Percentiles rank a stretch among this genome's conserved stretches.
Conservation (phyloP, 2,797 vertebrate genomes). For the Cyclura pinguis region DNA sequence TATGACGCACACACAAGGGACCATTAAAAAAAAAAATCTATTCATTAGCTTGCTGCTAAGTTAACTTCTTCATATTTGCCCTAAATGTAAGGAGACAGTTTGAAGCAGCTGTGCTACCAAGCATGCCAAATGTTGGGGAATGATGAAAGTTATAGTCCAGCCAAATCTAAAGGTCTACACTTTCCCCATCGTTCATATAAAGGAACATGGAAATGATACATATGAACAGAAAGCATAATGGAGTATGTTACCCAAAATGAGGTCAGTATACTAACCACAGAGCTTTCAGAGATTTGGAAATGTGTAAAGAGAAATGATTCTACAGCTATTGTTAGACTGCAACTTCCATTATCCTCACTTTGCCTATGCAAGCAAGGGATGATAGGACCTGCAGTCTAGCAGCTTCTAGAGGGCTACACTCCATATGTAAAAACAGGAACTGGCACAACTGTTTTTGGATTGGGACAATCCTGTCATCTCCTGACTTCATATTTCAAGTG, state of each 20-base stretch:
- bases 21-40: background rate
- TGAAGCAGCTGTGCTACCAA: background rate
- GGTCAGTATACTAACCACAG: background rate
- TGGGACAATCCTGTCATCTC: background rate
- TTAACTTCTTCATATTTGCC: background rate
- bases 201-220: background rate
- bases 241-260: too few species aligned
- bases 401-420: too few species aligned
- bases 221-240: background rate
- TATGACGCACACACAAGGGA: background rate
- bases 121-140: background rate
- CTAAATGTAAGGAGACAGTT: background rate
- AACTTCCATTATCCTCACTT: too few species aligned
- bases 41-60: background rate
- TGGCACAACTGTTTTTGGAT: background rate
- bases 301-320: background rate
- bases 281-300: background rate
- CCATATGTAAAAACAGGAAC: background rate
- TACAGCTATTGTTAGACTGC: too few species aligned
- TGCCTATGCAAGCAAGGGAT: too few species aligned
- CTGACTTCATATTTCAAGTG: too few species aligned
- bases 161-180: too few species aligned
- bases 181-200: too few species aligned
- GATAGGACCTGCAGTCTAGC: too few species aligned
- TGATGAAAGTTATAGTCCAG: background rate